A percentile compares a stretch with the other conserved stretches of the same genome.
Conservation (phyloP, 2,797 vertebrate species). For the Stomatorhinus walkeri region DNA sequence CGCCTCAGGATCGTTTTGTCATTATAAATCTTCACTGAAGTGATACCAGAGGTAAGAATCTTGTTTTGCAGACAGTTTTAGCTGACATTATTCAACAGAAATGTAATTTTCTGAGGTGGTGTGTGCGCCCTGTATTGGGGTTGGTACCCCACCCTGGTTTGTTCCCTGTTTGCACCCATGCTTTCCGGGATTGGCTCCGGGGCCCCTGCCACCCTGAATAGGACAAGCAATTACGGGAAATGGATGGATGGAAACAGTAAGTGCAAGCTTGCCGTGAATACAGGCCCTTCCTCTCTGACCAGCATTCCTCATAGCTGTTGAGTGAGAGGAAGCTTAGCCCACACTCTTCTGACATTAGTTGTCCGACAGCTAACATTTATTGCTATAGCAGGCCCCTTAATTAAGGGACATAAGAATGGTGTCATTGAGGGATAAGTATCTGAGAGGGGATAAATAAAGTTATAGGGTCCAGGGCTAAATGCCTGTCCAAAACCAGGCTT, state of each 20-base stretch:
- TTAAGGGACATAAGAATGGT: not conserved
- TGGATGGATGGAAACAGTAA: not conserved
- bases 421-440: not conserved
- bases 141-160: not conserved
- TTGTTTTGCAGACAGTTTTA: not conserved
- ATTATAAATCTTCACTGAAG: not conserved
- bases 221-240: not conserved
- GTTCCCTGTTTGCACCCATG: not conserved
- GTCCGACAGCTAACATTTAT: not conserved
- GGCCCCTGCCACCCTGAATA: not conserved
- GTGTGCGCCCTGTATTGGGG: not conserved
- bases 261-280: not conserved
- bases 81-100: not conserved
- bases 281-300: not conserved
- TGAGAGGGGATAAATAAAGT: not conserved
- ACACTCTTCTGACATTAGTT: not conserved
- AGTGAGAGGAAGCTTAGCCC: not conserved
- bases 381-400: not conserved
- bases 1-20: not conserved
- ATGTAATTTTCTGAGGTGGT: not conserved
- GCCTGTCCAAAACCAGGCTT: not conserved
- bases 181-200: not conserved
- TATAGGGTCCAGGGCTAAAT: not conserved
- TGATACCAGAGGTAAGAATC: not conserved
- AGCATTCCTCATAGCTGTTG: not conserved